A percentile compares a stretch with the other conserved stretches of the same genome.
Conservation (phyloP, 1,140 invertebrate species). For the Sitophilus oryzae region DNA sequence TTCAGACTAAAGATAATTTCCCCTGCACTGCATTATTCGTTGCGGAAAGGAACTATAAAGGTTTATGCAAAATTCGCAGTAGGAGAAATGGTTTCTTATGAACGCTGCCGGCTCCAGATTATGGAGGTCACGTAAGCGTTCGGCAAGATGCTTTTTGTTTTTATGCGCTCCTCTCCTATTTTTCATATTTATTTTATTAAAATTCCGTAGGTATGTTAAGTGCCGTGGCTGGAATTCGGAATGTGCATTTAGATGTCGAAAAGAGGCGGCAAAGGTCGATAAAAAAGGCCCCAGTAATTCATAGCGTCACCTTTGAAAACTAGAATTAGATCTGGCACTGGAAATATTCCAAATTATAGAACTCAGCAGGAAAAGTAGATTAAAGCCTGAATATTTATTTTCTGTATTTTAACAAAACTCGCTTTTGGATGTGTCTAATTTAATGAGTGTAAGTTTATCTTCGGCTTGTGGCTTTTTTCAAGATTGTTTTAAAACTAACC, state of each 20-base stretch:
- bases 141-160: slow-evolving; percentile 18
- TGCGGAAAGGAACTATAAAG: background rate
- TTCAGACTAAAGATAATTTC: too few relatives aligned
- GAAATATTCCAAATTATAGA: too few relatives aligned
- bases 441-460: too few relatives aligned
- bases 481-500: too few relatives aligned
- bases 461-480: too few relatives aligned
- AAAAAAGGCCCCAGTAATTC: background rate
- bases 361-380: too few relatives aligned
- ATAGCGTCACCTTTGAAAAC: background rate
- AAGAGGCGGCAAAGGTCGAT: background rate
- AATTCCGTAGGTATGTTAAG: slow-evolving; percentile 15
- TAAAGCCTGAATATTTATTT: too few relatives aligned
- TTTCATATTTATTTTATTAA: slow-evolving; percentile 21
- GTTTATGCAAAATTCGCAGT: background rate
- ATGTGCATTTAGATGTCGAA: background rate
- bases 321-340: too few relatives aligned
- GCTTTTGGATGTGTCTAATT: too few relatives aligned
- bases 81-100: background rate
- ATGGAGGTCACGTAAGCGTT: slow-evolving; percentile 9
- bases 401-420: too few relatives aligned
- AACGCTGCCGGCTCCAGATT: background rate
- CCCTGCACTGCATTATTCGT: background rate
- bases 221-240: slow-evolving; percentile 9
- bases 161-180: slow-evolving; percentile 14